Base-by-base conservation (phyloP, 2,113 vertebrate species). In the Larimichthys polyactis region DNA sequence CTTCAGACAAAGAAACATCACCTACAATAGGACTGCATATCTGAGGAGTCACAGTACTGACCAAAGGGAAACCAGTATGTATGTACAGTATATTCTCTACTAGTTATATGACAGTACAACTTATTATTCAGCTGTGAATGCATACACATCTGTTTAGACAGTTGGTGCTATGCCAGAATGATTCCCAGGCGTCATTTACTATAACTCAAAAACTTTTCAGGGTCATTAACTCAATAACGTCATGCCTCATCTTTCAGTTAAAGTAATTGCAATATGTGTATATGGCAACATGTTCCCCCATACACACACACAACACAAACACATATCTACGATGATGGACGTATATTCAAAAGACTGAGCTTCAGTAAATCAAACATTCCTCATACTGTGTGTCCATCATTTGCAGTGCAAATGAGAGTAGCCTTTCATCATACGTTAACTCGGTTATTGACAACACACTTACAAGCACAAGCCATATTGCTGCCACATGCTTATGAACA, bases 141-240 rank as follows among this genome's bases (percentile, higher is more conserved):
- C 58, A 65, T 40, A 63, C 16, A 71, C 81, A 71, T 27, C 59
- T 74, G 75, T 68, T 62, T 3, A 20, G 32, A 68, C 70, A 63
- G 70, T 55, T 64, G 70, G 70, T 51, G 82, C 12, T 19, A 19
- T 48, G 22, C 49, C 63, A 74, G 54, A 15, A 19, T 29, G 70
- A 64, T 44, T 51, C 29, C 12, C 40, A 40, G 17, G 57, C 64
- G 40, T 64, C 57, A 59, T 77, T 87, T 76, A 72, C 59, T 22
- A 8, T 68, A 68, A 15, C 55, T 69, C 75, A 82, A 20, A 55
- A 55, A 48, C 40, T 43, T 24, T 22, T 65, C 51, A 55, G 51
- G n/a, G 51, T 43, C 82, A 81, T 75, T 78, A 62, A 71, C 36
- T 74, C 27, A 57, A 14, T 27, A 62, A 82, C 54, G 40, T 19